Conservation (phyloP, 2,888 invertebrate species). For the Ormyrus thymus region DNA sequence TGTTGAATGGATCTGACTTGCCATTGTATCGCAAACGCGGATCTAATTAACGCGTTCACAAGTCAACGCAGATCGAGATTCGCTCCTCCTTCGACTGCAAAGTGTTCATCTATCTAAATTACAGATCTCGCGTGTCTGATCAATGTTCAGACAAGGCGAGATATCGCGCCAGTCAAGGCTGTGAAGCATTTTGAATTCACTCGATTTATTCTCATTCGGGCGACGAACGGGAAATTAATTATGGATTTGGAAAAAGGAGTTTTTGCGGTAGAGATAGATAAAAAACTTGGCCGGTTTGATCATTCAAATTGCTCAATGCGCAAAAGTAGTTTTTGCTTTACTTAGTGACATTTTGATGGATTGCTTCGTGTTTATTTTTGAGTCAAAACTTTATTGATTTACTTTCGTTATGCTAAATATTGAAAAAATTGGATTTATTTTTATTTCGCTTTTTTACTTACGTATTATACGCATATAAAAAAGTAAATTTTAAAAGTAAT, state of each 20-base stretch:
- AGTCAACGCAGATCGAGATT: slow-evolving; percentile 8
- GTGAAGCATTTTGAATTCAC: slow-evolving; percentile 10
- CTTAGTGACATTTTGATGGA: too few relatives aligned
- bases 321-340: background rate
- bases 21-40: background rate
- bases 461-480: too few relatives aligned
- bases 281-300: too few relatives aligned
- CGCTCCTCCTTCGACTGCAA: background rate
- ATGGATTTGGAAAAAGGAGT: slow-evolving; percentile 8
- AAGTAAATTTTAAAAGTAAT: too few relatives aligned
- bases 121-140: background rate
- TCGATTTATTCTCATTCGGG: slow-evolving; percentile 13
- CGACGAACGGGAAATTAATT: background rate
- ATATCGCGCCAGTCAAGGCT: slow-evolving; percentile 1
- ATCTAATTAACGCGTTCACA: background rate
- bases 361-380: too few relatives aligned
- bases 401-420: background rate
- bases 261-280: background rate
- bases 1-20: background rate
- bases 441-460: too few relatives aligned
- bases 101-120: slow-evolving; percentile 12
- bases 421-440: too few relatives aligned
- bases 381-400: too few relatives aligned
- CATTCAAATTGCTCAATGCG: too few relatives aligned
- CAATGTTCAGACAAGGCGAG: background rate